phyloP scores from a whole-genome alignment of 2,113 vertebrate species.

The Pterophyllum scalare region DNA sequence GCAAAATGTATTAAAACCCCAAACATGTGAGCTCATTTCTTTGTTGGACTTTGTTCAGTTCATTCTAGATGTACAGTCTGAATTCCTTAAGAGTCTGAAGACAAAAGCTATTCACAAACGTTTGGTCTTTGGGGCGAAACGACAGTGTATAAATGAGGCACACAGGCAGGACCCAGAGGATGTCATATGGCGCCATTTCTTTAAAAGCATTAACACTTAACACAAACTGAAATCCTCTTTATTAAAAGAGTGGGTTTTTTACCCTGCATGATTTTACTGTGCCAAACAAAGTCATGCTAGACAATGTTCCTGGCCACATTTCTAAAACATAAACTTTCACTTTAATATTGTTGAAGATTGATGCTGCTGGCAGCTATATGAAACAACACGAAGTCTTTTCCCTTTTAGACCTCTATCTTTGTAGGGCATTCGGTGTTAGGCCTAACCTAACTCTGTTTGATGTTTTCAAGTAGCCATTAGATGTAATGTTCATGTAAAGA shows the following conservation, averaged over 20 bases:
- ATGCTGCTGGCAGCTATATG: background rate
- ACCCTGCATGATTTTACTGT: background rate
- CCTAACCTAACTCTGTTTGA: background rate
- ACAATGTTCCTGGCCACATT: background rate
- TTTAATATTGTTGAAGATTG: background rate
- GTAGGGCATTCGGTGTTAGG: background rate
- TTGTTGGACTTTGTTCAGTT: constrained; percentile 11
- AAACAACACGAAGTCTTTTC: background rate
- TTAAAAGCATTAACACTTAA: constrained; percentile 14
- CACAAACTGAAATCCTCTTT: constrained; percentile 6
- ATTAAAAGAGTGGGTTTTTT: constrained; percentile 18
- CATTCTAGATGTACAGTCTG: background rate
- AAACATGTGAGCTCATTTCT: background rate
- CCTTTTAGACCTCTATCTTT: background rate
- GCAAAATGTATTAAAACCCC: background rate
- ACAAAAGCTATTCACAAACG: constrained; percentile 19
- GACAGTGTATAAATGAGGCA: constrained; percentile 7
- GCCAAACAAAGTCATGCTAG: background rate
- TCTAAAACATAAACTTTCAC: background rate
- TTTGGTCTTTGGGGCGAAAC: constrained; percentile 22
- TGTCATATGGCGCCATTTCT: background rate
- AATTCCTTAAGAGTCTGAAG: constrained; percentile 5
- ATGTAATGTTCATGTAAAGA: background rate
- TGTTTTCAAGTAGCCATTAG: background rate
- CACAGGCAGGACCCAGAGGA: background rate